Percentiles rank a stretch among this genome's conserved stretches.
These are phyloP conservation scores for Zaprionus obscuricornis DNA, from an alignment of 2,888 invertebrate genomes.

Conservation along the genomic window DNA sequence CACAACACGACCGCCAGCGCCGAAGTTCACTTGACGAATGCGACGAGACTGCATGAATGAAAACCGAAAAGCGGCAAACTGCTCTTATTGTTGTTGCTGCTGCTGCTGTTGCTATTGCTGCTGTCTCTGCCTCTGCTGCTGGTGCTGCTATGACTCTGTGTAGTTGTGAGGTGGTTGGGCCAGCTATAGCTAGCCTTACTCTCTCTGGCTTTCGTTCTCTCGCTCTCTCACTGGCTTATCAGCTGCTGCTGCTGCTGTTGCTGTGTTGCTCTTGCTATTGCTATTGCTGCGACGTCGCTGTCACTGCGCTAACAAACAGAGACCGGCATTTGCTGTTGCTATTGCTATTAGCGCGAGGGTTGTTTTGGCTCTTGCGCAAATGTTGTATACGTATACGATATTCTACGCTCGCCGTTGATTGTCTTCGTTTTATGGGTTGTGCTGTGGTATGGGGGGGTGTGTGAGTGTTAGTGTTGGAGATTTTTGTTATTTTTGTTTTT, in stretches of 20 bases:
- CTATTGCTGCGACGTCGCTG: slow-evolving; percentile 7
- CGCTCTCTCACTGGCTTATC: slow-evolving; percentile 47
- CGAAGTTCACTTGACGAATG: slow-evolving; percentile 78
- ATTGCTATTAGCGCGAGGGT: slow-evolving; percentile 51
- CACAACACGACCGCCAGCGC: slow-evolving; percentile 78
- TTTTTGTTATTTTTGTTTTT: slow-evolving; percentile 12
- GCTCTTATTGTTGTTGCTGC: slow-evolving; percentile 20
- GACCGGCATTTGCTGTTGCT: slow-evolving; percentile 44
- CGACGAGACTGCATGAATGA: slow-evolving; percentile 62
- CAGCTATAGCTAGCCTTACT: slow-evolving; percentile 31
- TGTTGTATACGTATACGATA: too few species aligned
- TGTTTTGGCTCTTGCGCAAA: slow-evolving; percentile 70
- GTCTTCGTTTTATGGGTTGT: slow-evolving; percentile 9
- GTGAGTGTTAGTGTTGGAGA: slow-evolving; percentile 37
- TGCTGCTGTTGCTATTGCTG: slow-evolving; percentile 5
- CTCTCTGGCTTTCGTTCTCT: slow-evolving; percentile 39
- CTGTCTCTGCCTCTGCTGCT: slow-evolving; percentile 5
- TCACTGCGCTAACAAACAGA: too few species aligned
- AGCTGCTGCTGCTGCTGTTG: slow-evolving; percentile 31
- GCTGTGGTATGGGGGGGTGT: slow-evolving; percentile 25
- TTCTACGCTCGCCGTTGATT: too few species aligned
- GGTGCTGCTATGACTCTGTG: not conserved
- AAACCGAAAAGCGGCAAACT: slow-evolving; percentile 45
- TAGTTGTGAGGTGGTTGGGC: slow-evolving; percentile 50
- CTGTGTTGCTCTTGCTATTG: slow-evolving; percentile 29